Evolutionary conservation across 2,113 vertebrate genomes (phyloP).

Genomic region (Nannobrachium achirus): DNA sequence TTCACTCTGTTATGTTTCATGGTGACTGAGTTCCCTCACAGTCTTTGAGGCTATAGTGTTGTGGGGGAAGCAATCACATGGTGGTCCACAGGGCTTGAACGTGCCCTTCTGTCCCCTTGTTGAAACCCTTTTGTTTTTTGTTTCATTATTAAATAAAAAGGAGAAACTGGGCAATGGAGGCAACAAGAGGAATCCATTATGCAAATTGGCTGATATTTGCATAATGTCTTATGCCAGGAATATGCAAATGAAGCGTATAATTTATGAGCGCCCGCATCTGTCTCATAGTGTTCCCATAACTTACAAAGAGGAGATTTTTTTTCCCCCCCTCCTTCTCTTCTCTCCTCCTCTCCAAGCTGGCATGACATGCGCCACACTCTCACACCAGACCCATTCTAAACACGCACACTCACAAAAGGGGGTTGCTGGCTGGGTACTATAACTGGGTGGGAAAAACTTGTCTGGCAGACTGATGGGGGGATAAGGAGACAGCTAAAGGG

Average conservation of each 20-base stretch:
- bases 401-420: conserved; percentile 69
- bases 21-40: background rate
- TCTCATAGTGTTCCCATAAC: conserved; percentile 93
- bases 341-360: conserved; percentile 71
- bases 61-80: conserved; percentile 45
- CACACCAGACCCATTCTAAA: conserved; percentile 66
- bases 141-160: conserved; percentile 81
- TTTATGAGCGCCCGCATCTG: conserved; percentile 93
- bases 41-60: background rate
- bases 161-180: conserved; percentile 87
- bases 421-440: conserved; percentile 61
- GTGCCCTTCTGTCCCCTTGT: conserved; percentile 73
- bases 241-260: conserved; percentile 97
- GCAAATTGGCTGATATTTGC: conserved; percentile 92
- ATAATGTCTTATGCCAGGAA: conserved; percentile 94
- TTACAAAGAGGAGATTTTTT: conserved; percentile 83
- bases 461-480: conserved; percentile 64
- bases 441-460: conserved; percentile 73
- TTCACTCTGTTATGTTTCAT: background rate
- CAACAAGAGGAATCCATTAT: conserved; percentile 96
- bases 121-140: conserved; percentile 68
- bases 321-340: conserved; percentile 48
- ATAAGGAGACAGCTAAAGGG: conserved; percentile 59
- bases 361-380: conserved; percentile 62
- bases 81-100: conserved; percentile 21